Evolutionary conservation across 2,797 vertebrate genomes (phyloP), one percentile per base, ranked within the genome.

Genomic region (Oreortyx pictus): DNA sequence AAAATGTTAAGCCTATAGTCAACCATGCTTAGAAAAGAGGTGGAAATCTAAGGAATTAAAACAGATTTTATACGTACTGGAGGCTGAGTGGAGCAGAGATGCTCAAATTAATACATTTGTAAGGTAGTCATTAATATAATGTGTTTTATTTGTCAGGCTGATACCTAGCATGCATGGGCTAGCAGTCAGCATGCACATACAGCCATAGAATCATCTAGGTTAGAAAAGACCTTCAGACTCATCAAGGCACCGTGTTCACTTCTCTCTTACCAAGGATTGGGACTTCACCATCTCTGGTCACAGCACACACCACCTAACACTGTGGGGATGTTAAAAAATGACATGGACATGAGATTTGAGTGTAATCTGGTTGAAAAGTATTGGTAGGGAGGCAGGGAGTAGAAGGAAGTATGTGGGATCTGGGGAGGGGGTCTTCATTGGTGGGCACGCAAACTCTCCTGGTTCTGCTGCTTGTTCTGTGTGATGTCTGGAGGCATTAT

Each of bases 331-430:
- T 65, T 74, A 35, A 61, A 68, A 68, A 84, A 29, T 23, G 43
- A 29, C 0, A 0, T 35, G 29, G 25, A 54, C 47, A 29, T 19
- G 24, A 59, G 11, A 22, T 79, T 78, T 0, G 1, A 13, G 16
- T 8, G 6, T 61, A 17, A 20, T 20, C 20, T 8, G 13, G 23
- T 12, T 7, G 5, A 35, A 39, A 4, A 47, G 14, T 9, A 19
- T 70, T 59, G 4, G 15, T 35, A 70, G 44, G 18, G 14, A 46
- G 76, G 31, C 68, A 81, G 1, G 5, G 5, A 13, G 3, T 24
- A 27, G n/a, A 82, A 31, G 7, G 11, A 4, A 75, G 2, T 6
- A 4, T 62, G 16, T 77, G 49, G 27, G n/a, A 16, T 86, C 83
- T 4, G 6, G 91, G 57, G 52, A 67, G 13, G 9, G 8, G 19